Base-by-base conservation (phyloP, 2,797 vertebrate genomes). In the Sebastes kiyomatsui region DNA sequence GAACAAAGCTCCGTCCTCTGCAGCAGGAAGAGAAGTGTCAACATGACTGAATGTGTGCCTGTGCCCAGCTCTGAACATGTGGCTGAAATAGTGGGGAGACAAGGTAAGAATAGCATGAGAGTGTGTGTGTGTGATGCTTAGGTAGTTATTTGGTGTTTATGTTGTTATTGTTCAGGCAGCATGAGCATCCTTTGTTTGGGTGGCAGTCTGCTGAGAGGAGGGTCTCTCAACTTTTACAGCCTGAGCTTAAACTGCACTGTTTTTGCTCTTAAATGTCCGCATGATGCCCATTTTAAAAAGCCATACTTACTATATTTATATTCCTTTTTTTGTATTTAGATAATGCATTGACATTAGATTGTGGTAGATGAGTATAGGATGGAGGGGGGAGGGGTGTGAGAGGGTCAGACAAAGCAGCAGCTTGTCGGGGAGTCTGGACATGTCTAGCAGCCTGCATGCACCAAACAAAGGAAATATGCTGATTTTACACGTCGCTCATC, bases 371-470 rank as follows among this genome's bases (percentile, higher is more conserved):
- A 87, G 90, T 64, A 69, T 77, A 85, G 91, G 38, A 42, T 14
- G 38, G 14, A 42, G 38, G 38, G 91, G 91, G 91, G 92, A 88
- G 91, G 93, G 93, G 89, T 85, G 76, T 76, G 80, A 90, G 84
- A 90, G 93, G 93, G 94, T 94, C 95, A 95, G 95, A 96, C 96
- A 96, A 96, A 96, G 95, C 95, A 81, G 92, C 94, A 95, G 95
- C 93, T 96, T 96, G 95, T 95, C 93, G 93, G 91, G 91, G 91
- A 95, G 94, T 96, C 93, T 95, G 95, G 94, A 94, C 95, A 89
- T 95, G 95, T 96, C 94, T 95, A 89, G 92, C 86, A 90, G 92
- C 83, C 90, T 93, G 85, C 92, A 84, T 93, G 85, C 92, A 84
- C 90, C 93, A 94, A 93, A 96, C 95, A 96, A 96, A 96, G 93